phyloP scores from a whole-genome alignment of 2,797 vertebrate species.

The Chanos chanos region DNA sequence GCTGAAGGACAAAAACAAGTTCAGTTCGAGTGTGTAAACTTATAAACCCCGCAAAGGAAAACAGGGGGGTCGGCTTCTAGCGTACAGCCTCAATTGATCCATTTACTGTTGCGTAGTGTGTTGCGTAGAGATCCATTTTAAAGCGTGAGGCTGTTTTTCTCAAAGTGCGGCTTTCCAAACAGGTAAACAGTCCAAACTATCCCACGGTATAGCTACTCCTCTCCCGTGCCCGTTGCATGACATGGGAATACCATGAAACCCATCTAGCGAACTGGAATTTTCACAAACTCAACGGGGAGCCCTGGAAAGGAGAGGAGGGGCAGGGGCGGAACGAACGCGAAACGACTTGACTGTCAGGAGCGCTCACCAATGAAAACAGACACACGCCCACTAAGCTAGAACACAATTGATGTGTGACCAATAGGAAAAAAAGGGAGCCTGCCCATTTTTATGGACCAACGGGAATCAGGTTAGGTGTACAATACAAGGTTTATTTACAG shows the following conservation, averaged over 20 bases:
- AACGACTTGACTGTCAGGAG: conserved; percentile 39
- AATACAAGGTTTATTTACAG: conserved; percentile 16
- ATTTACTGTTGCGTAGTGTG: background rate
- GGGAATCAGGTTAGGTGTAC: conserved; percentile 58
- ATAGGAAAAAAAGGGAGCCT: conserved; percentile 42
- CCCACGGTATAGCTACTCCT: background rate
- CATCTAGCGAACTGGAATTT: too few relatives aligned
- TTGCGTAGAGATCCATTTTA: too few relatives aligned
- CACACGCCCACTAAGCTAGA: background rate
- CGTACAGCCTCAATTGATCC: conserved; percentile 12
- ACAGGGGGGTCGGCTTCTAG: conserved; percentile 8
- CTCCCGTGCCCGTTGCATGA: conserved; percentile 3
- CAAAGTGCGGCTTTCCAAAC: conserved; percentile 3
- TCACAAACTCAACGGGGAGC: conserved; percentile 43
- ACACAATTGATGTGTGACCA: conserved; percentile 41
- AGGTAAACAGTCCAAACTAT: conserved; percentile 3
- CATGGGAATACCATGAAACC: too few relatives aligned
- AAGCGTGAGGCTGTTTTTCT: too few relatives aligned
- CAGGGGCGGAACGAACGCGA: conserved; percentile 17
- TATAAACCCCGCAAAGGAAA: background rate
- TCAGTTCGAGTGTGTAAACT: conserved; percentile 19
- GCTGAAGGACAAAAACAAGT: background rate
- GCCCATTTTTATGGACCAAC: conserved; percentile 23
- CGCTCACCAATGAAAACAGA: conserved; percentile 46
- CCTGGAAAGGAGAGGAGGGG: conserved; percentile 27